Evolutionary conservation across 2,888 invertebrate genomes (phyloP).

Genomic region (Drosophila vallismaia): DNA sequence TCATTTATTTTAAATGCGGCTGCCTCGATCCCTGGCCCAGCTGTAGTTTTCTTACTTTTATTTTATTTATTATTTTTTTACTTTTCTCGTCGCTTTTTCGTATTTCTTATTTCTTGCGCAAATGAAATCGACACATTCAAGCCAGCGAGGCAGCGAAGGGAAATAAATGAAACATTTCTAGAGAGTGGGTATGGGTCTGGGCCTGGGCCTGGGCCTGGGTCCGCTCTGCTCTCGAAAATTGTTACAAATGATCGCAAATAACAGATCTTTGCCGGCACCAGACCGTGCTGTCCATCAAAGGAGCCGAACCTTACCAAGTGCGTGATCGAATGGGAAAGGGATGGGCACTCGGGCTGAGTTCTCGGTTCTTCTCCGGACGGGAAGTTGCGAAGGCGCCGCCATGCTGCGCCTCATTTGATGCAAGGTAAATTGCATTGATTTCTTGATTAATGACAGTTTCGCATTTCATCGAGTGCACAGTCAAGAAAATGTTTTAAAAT

Average conservation of each 20-base stretch:
- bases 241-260: conserved; percentile 84
- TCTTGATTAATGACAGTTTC: conserved; percentile 82
- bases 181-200: conserved; percentile 7
- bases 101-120: conserved; percentile 57
- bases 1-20: conserved; percentile 82
- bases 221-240: conserved; percentile 74
- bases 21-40: conserved; percentile 52
- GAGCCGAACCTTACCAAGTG: conserved; percentile 66
- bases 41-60: conserved; percentile 41
- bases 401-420: conserved; percentile 58
- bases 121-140: conserved; percentile 78
- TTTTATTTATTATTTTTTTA: conserved; percentile 11
- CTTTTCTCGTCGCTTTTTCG: conserved; percentile 24
- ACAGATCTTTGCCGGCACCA: conserved; percentile 81
- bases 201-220: neutral
- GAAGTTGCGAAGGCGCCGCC: conserved; percentile 47
- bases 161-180: conserved; percentile 51
- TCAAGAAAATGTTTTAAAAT: conserved; percentile 34
- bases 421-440: conserved; percentile 82
- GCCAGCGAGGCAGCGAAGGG: conserved; percentile 39
- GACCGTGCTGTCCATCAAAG: conserved; percentile 76
- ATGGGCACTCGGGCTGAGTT: conserved; percentile 10
- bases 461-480: conserved; percentile 55
- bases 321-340: conserved; percentile 36
- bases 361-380: conserved; percentile 16